These are phyloP conservation scores for Hypotaenidia okinawae DNA, from an alignment of 2,797 vertebrate genomes.

Conservation along the genomic window DNA sequence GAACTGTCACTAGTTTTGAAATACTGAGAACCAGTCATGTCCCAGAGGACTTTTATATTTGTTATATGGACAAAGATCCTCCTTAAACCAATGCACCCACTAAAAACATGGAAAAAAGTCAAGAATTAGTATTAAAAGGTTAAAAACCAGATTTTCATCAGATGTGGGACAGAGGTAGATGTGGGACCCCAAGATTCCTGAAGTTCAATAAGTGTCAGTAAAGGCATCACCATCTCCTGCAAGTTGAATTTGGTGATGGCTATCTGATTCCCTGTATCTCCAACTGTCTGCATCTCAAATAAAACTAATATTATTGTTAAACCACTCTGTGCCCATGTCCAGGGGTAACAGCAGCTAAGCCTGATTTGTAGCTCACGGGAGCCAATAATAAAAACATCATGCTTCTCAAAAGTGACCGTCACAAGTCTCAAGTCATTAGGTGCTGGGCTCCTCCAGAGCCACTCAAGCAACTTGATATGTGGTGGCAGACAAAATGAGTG, in stretches of 20 bases:
- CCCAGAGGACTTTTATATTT: neutral
- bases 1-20: neutral
- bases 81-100: neutral
- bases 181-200: neutral
- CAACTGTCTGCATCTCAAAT: neutral
- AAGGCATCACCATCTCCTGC: neutral
- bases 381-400: neutral
- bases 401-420: neutral
- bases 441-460: neutral
- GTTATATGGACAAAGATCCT: neutral
- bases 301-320: neutral
- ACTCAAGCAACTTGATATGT: neutral
- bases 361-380: neutral
- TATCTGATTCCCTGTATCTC: neutral
- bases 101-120: neutral
- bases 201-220: neutral
- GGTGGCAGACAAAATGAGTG: neutral
- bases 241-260: neutral
- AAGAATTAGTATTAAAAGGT: neutral
- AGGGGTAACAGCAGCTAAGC: neutral
- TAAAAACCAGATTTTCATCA: neutral
- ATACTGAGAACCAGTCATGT: neutral
- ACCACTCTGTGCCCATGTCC: neutral
- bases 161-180: neutral
- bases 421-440: neutral